Percentiles rank a stretch among this genome's conserved stretches.
Conservation (phyloP, 1,140 invertebrate species). For the Batillaria attramentaria region DNA sequence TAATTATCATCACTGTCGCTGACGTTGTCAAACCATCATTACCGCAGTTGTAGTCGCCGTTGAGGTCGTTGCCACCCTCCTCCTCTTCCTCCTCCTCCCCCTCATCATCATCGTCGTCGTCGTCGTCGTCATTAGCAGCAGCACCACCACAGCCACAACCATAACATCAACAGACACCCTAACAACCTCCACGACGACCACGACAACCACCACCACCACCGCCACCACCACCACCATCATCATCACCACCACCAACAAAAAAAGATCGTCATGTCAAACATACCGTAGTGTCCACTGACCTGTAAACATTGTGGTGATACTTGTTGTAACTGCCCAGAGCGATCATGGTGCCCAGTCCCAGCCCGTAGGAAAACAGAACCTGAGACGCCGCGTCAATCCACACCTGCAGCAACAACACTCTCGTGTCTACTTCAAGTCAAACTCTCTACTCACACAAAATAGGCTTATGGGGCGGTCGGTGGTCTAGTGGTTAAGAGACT, state of each 20-base stretch:
- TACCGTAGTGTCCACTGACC: constrained; percentile 53
- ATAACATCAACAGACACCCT: not conserved
- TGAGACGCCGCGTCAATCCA: constrained; percentile 95
- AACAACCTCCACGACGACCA: too few species aligned
- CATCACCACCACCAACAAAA: not conserved
- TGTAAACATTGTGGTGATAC: constrained; percentile 90
- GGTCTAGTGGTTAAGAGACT: too few species aligned
- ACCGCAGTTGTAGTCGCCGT: too few species aligned
- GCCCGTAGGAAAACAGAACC: constrained; percentile 93
- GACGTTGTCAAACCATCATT: constrained; percentile 1
- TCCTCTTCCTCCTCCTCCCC: too few species aligned
- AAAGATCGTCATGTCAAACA: not conserved
- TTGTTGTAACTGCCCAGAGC: constrained; percentile 96
- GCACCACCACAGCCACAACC: not conserved
- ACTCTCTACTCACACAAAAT: not conserved
- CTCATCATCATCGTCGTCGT: too few species aligned
- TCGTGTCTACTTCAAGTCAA: not conserved
- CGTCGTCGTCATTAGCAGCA: too few species aligned
- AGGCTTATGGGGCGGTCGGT: too few species aligned
- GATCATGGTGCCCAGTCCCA: constrained; percentile 93
- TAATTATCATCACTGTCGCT: constrained; percentile 21
- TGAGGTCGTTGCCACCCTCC: too few species aligned
- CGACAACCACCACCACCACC: not conserved
- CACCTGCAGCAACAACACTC: constrained; percentile 75
- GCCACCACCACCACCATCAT: not conserved